These are phyloP conservation scores for Drosophila tropicalis DNA, from an alignment of 1,140 invertebrate genomes.

Conservation along the genomic window DNA sequence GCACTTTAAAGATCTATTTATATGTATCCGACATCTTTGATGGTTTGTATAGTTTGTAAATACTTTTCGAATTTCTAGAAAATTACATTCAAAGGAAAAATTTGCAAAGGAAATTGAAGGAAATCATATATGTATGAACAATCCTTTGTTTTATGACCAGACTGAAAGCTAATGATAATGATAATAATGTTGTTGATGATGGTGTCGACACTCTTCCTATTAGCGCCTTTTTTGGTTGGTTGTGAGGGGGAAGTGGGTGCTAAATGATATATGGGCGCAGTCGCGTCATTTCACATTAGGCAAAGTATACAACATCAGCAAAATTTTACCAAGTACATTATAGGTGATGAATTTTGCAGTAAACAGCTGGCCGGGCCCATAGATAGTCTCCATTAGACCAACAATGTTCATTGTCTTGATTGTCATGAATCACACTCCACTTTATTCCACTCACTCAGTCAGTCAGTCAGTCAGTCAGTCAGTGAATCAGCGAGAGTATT, in stretches of 20 bases:
- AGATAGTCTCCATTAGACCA: background rate
- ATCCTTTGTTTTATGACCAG: background rate
- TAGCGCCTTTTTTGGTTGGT: constrained; percentile 33
- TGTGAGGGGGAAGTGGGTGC: constrained; percentile 14
- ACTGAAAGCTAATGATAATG: background rate
- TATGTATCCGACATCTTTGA: no score
- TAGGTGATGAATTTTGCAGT: constrained; percentile 18
- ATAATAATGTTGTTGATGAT: constrained; percentile 15
- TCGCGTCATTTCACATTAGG: constrained; percentile 30
- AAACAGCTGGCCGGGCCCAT: constrained; percentile 7
- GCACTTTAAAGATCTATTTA: no score
- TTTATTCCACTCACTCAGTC: background rate
- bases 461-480: constrained; percentile 1
- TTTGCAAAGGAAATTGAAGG: background rate
- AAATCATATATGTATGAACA: background rate
- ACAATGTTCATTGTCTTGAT: background rate
- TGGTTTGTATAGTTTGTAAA: no score
- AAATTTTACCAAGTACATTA: background rate
- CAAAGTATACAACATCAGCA: constrained; percentile 13
- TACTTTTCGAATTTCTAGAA: no score
- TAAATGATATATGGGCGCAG: constrained; percentile 52
- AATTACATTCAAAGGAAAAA: background rate
- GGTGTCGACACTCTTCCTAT: constrained; percentile 25
- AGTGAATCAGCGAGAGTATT: background rate
- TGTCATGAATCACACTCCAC: background rate